Evolutionary conservation across 2,113 vertebrate species (phyloP).

Genomic region (Paraplagusia blochii): DNA sequence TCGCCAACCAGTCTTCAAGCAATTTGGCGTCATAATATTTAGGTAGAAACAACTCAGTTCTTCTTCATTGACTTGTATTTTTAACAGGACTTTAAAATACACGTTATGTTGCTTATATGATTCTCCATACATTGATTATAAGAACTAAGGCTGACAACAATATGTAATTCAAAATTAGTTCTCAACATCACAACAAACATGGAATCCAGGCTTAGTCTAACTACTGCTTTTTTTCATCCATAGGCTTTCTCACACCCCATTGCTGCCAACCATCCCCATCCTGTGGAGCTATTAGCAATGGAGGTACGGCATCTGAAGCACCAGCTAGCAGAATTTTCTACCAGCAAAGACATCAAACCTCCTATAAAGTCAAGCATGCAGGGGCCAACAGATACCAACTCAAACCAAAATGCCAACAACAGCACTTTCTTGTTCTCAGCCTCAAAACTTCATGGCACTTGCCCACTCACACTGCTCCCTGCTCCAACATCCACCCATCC

Average conservation of each 20-base stretch:
- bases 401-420: slow-evolving; percentile 78
- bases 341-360: not conserved
- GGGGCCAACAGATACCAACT: slow-evolving; percentile 63
- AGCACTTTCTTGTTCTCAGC: slow-evolving; percentile 76
- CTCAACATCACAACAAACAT: no score
- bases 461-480: slow-evolving; percentile 7
- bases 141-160: no score
- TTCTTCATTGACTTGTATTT: no score
- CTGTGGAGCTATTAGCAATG: slow-evolving; percentile 70
- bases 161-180: no score
- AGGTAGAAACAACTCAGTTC: no score
- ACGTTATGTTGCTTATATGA: no score
- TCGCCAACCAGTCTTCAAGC: no score
- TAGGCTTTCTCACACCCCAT: slow-evolving; percentile 77
- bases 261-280: slow-evolving; percentile 69
- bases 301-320: slow-evolving; percentile 76
- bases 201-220: not conserved
- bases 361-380: slow-evolving; percentile 34
- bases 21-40: no score
- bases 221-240: not conserved
- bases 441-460: slow-evolving; percentile 34
- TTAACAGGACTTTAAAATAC: no score
- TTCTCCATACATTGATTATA: no score
- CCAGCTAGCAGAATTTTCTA: slow-evolving; percentile 54
- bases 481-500: slow-evolving; percentile 49